Base-by-base conservation (phyloP, 2,888 invertebrate species). In the Formica aserva region DNA sequence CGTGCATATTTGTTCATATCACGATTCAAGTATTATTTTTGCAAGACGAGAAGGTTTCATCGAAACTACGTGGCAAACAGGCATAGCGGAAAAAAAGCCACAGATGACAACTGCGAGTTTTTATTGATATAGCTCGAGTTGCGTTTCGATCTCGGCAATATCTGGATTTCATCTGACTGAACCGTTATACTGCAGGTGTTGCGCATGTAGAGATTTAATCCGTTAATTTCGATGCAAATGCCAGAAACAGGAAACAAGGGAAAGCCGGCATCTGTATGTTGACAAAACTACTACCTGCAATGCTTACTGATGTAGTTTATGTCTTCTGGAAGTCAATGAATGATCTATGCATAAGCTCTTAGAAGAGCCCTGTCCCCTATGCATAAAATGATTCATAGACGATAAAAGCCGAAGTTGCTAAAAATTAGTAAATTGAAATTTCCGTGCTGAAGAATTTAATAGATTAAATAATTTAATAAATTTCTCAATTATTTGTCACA, bases 211-310 rank as follows among this genome's bases (percentile, higher is more conserved):
- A 78, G 76, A 87, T 89, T 89, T 89, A 88, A 91, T 92, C 85
- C 80, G 85, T 89, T 89, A 87, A 91, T 92, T 90, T 89, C 84
- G 65, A 91, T 91, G 91, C 87, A 91, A 91, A 92, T 90, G 75
- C 83, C 4, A 74, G 45, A 48, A 81, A 55, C 81, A 45, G 62
- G 45, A 69, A 77, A 26, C 35, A 62, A n/a, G 41, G 29, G 63
- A 63, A 35, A 60, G 26, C 45, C 45, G 22, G 32, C 45, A 71
- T 18, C 45, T 69, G 18, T 18, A 22, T 45, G 78, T 60, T 32
- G 57, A 45, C 41, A 41, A 69, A 45, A 26, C 29, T 69, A 32
- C 5, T 45, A 57, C 57, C 69, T 57, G 22, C 45, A 32, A 60
- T 22, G n/a, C 32, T 15, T 78, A 48, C n/a, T 67, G 45, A 69